Evolutionary conservation across 2,113 vertebrate species (phyloP).

Genomic region (Cinclus cinclus): DNA sequence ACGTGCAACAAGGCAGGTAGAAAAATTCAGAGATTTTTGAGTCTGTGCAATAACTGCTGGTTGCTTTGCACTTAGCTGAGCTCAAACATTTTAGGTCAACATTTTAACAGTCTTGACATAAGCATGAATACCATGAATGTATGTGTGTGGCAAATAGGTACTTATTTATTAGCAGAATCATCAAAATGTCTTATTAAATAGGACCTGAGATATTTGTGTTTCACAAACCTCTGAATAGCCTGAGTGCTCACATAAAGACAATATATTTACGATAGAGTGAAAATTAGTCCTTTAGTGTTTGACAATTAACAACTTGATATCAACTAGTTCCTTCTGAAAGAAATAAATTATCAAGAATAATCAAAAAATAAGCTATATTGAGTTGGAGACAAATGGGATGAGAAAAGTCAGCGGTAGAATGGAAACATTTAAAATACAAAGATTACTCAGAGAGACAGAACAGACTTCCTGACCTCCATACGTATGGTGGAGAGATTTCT

Average conservation of each 20-base stretch:
- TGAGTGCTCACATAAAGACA: neutral
- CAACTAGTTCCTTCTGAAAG: neutral
- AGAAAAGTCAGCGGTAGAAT: neutral
- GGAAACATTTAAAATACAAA: neutral
- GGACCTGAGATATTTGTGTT: neutral
- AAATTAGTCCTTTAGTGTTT: neutral
- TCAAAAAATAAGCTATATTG: neutral
- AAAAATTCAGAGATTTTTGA: neutral
- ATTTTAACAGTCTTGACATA: neutral
- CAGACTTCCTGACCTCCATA: neutral
- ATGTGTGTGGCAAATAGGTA: neutral
- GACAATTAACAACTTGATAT: neutral
- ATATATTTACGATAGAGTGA: fast-evolving
- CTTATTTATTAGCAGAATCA: neutral
- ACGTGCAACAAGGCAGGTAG: neutral
- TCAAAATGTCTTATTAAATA: neutral
- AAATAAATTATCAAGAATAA: neutral
- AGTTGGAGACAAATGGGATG: fast-evolving
- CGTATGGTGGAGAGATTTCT: neutral
- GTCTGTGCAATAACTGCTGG: neutral
- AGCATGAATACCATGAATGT: neutral
- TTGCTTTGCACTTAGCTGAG: neutral
- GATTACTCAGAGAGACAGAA: neutral
- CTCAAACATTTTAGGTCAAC: neutral
- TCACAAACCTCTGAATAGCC: neutral